Conservation (phyloP, 2,888 invertebrate genomes). For the Lypha dubia region DNA sequence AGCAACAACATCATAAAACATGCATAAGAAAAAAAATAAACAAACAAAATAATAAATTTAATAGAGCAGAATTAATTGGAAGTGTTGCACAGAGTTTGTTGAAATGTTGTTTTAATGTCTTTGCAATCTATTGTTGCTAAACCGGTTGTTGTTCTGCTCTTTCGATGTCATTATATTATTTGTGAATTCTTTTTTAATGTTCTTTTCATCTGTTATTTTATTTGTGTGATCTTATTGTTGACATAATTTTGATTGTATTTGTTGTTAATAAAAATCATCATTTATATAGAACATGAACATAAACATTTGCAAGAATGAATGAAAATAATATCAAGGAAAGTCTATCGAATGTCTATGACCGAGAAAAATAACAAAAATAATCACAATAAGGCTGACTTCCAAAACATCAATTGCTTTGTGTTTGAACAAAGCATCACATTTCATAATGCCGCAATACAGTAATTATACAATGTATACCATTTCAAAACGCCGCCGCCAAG, state of each 20-base stretch:
- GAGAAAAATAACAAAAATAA: too few species aligned
- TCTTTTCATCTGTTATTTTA: not conserved
- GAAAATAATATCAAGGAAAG: too few species aligned
- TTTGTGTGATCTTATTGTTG: not conserved
- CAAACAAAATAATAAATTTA: too few species aligned
- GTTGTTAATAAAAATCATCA: not conserved
- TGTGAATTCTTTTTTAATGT: not conserved
- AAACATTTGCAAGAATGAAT: too few species aligned
- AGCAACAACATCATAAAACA: slow-evolving; percentile 24
- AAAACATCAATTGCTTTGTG: too few species aligned
- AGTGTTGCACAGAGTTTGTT: slow-evolving; percentile 21
- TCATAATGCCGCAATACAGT: too few species aligned
- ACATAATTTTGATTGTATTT: not conserved
- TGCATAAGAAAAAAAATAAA: slow-evolving; percentile 11
- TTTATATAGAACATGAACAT: not conserved
- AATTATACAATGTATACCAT: too few species aligned
- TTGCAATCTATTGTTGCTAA: not conserved
- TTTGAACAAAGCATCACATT: too few species aligned
- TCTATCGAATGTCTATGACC: too few species aligned
- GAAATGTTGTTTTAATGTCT: slow-evolving; percentile 35
- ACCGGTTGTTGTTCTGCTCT: not conserved
- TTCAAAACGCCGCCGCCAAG: too few species aligned
- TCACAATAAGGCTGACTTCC: too few species aligned
- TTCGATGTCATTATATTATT: not conserved
- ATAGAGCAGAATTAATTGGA: slow-evolving; percentile 61